Percentiles rank a stretch among this genome's conserved stretches.
Evolutionary conservation across 2,888 invertebrate genomes (phyloP).

Genomic region (Leptinotarsa juncta): DNA sequence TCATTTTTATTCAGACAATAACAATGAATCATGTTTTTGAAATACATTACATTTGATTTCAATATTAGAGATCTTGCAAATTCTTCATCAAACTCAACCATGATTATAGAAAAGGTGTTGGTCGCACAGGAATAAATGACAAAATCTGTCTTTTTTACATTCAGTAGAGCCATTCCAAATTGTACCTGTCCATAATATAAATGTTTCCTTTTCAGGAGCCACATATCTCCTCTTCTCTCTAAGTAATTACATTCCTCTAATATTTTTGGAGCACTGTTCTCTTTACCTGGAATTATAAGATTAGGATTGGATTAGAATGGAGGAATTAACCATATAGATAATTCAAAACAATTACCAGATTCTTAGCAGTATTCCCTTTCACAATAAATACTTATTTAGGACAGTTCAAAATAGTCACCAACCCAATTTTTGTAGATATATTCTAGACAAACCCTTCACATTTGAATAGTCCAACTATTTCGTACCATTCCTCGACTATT

Average conservation of each 20-base stretch:
- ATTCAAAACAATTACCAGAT: conserved; percentile 7
- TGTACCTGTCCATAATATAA: conserved; percentile 35
- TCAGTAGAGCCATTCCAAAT: conserved; percentile 35
- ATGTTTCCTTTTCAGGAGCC: conserved; percentile 32
- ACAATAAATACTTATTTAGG: background rate
- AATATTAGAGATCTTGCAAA: conserved; percentile 13
- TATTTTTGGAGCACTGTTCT: conserved; percentile 11
- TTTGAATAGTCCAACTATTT: background rate
- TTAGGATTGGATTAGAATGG: conserved; percentile 7
- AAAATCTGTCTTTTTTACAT: conserved; percentile 11
- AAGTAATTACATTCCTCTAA: conserved; percentile 13
- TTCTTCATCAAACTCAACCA: conserved; percentile 16
- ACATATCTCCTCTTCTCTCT: conserved; percentile 3
- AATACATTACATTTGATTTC: conserved; percentile 14
- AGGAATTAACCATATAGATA: conserved; percentile 4
- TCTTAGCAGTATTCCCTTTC: background rate
- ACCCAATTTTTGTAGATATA: conserved; percentile 13
- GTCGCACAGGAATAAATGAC: conserved; percentile 18
- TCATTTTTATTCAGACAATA: conserved; percentile 15
- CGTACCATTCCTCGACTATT: background rate
- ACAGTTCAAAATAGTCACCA: conserved; percentile 1
- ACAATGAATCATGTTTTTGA: conserved; percentile 1
- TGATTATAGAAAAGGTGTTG: background rate
- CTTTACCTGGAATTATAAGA: conserved; percentile 12
- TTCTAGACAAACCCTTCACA: background rate